Evolutionary conservation across 2,888 invertebrate genomes (phyloP), one percentile per base, ranked within the genome.

Genomic region (Coelinius sp.): DNA sequence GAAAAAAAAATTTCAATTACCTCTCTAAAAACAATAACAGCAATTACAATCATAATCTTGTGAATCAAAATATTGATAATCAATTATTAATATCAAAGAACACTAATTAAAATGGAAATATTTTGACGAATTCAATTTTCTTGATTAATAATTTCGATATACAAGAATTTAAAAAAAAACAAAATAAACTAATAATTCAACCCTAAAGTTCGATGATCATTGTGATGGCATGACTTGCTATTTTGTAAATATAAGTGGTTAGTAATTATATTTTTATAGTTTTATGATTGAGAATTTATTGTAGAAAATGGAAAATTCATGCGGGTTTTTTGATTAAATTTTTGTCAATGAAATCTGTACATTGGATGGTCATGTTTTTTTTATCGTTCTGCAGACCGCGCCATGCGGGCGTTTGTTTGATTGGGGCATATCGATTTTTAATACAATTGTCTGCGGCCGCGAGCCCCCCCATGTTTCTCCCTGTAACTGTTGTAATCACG

Each of bases 231-330:
- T 82, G 79, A 81, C 81, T 79, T 84, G 75, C 77, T 84, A 84
- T 78, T 84, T 84, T 76, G 82, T 83, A 70, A 84, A 83, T 79
- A 69, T 84, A 68, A 83, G 81, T 71, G 81, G 80, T 83, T 79
- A 17, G 81, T 83, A 81, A 52, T 53, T 1, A 49, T 49, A 20
- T 20, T 8, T n/a, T 5, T n/a, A 41, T 41, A 2, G 12, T 41
- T 41, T 41, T 41, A 1, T 2, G n/a, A n/a, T 41, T 41, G 8
- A 49, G 2, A 20, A 49, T 49, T 4, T 14, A 65, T 70, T 25
- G 24, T 14, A 53, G 41, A 53, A 63, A 20, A 44, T 70, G 24
- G 17, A 17, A 67, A 14, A 66, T 46, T 22, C 2, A 31, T 31
- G 31, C 2, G n/a, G 44, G 12, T 44, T 8, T 35, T 35, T 2